Percentiles rank a stretch among this genome's conserved stretches.
These are phyloP conservation scores for Chauna torquata DNA, from an alignment of 2,113 vertebrate species.

Conservation along the genomic window DNA sequence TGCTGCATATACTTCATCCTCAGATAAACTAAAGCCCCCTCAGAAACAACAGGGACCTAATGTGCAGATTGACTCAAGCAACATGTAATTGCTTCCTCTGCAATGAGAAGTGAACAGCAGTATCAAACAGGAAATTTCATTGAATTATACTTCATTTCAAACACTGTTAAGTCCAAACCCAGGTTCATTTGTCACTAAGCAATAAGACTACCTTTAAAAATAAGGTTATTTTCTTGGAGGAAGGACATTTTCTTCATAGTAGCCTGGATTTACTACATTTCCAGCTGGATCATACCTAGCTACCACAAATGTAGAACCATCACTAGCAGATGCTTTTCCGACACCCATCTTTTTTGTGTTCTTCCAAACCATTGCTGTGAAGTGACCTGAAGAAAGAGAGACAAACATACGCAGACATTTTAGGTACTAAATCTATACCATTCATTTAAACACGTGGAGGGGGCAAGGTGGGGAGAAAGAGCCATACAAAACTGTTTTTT, in stretches of 20 bases:
- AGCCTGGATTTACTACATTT: constrained; percentile 94
- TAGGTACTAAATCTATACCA: neutral
- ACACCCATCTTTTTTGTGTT: constrained; percentile 90
- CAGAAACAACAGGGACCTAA: neutral
- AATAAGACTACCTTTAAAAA: neutral
- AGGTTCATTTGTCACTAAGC: neutral
- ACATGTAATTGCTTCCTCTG: neutral
- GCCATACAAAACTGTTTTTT: neutral
- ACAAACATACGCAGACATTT: neutral
- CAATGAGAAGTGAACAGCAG: neutral
- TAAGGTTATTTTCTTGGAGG: constrained; percentile 80
- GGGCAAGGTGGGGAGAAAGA: neutral
- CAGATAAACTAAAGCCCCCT: neutral
- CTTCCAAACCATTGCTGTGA: constrained; percentile 99
- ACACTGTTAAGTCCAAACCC: neutral
- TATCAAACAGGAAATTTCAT: neutral
- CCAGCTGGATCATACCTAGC: constrained; percentile 95
- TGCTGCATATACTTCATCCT: neutral
- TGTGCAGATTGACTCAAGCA: neutral
- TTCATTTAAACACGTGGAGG: neutral
- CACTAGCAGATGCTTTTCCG: constrained; percentile 89
- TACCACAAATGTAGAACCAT: constrained; percentile 95
- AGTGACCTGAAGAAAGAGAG: constrained; percentile 85
- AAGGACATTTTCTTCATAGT: constrained; percentile 94
- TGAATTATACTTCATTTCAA: neutral